These are phyloP conservation scores for Pyrocoelia pectoralis DNA, from an alignment of 2,888 invertebrate species.

Conservation along the genomic window DNA sequence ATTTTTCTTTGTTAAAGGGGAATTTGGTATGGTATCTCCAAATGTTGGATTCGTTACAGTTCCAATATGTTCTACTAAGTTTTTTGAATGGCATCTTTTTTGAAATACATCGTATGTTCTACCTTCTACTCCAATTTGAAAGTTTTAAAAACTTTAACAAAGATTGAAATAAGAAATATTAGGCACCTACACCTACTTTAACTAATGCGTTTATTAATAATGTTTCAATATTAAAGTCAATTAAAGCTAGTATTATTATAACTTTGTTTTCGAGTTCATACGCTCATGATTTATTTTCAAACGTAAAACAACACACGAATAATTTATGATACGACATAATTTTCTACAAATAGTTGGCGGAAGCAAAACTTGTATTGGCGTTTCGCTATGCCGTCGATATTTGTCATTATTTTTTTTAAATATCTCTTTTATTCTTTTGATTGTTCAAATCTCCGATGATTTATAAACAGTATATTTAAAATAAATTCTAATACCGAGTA, in stretches of 20 bases:
- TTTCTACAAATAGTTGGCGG: constrained; percentile 16
- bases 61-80: too few species aligned
- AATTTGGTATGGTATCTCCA: too few species aligned
- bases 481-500: constrained; percentile 27
- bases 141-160: too few species aligned
- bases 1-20: too few species aligned
- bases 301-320: constrained; percentile 10
- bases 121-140: too few species aligned
- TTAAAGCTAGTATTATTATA: constrained; percentile 6
- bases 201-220: too few species aligned
- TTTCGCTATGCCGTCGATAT: constrained; percentile 11
- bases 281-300: constrained; percentile 6
- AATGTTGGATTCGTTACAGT: too few species aligned
- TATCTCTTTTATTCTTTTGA: constrained; percentile 4
- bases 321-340: constrained; percentile 13
- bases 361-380: constrained; percentile 11
- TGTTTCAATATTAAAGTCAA: not conserved
- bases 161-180: too few species aligned
- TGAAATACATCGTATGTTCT: too few species aligned
- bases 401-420: constrained; percentile 13
- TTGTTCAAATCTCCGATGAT: constrained; percentile 14
- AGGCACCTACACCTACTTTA: too few species aligned
- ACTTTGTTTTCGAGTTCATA: constrained; percentile 1
- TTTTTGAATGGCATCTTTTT: too few species aligned
- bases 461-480: constrained; percentile 21